Percentiles rank a stretch among this genome's conserved stretches.
These are phyloP conservation scores for Taeniopygia guttata DNA, from an alignment of 2,797 vertebrate species.

Conservation along the genomic window DNA sequence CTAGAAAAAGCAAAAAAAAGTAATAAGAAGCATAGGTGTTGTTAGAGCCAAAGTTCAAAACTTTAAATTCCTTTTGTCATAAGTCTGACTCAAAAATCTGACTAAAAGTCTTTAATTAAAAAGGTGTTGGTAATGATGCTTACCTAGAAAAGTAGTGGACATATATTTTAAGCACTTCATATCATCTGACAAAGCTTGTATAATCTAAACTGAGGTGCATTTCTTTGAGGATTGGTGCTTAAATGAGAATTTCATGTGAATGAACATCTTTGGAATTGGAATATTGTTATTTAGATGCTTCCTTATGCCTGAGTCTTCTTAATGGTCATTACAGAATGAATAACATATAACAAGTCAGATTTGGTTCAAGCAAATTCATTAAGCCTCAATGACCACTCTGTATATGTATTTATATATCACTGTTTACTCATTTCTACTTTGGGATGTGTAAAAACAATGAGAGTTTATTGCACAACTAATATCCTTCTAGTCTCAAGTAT, in stretches of 20 bases:
- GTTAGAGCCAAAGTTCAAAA: not conserved
- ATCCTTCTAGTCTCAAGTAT: not conserved
- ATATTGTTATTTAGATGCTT: not conserved
- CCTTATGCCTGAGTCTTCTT: not conserved
- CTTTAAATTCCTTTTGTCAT: not conserved
- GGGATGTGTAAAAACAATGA: not conserved
- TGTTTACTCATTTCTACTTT: not conserved
- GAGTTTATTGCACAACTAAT: not conserved
- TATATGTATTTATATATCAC: not conserved
- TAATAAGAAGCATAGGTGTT: not conserved
- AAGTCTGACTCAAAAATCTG: not conserved
- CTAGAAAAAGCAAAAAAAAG: not conserved
- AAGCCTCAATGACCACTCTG: not conserved
- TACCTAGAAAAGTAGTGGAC: not conserved
- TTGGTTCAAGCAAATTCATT: not conserved
- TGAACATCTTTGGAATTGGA: not conserved
- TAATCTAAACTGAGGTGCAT: not conserved
- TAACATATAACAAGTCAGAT: not conserved
- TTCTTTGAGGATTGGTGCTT: not conserved
- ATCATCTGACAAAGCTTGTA: not conserved
- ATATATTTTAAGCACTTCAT: not conserved
- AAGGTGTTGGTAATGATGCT: not conserved
- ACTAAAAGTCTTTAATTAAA: not conserved
- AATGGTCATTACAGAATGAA: not conserved
- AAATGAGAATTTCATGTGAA: not conserved